Percentiles rank a stretch among this genome's conserved stretches.
These are phyloP conservation scores for Phrynosoma blainvillii DNA, from an alignment of 2,113 vertebrate species.

Conservation along the genomic window DNA sequence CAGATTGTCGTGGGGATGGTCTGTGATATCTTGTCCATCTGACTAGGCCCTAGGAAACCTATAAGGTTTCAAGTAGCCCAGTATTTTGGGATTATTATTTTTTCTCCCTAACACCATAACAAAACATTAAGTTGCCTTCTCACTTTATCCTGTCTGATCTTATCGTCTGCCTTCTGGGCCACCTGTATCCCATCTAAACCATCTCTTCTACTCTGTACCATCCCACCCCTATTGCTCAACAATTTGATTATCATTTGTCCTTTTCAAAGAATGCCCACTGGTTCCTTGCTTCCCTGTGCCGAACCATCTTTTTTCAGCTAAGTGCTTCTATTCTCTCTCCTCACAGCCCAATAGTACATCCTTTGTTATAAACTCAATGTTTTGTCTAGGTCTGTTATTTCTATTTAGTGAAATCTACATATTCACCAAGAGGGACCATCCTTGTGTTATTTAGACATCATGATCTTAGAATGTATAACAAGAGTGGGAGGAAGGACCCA, in stretches of 20 bases:
- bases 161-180: neutral
- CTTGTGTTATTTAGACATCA: neutral
- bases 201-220: neutral
- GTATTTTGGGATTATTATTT: no score
- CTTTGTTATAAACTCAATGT: neutral
- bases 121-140: no score
- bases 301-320: no score
- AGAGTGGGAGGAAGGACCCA: neutral
- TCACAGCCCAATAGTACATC: no score
- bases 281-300: neutral
- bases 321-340: no score
- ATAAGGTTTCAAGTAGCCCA: no score
- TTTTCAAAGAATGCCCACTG: neutral
- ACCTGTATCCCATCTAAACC: neutral
- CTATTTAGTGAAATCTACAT: neutral
- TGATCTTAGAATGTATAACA: neutral
- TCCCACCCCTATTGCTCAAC: neutral
- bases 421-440: neutral
- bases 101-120: neutral
- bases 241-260: neutral
- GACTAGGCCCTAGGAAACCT: no score
- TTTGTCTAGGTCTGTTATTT: neutral
- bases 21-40: no score
- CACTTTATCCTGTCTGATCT: neutral
- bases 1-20: no score